Conservation (phyloP, 2,888 invertebrate species). For the Drosophila stalkeri region DNA sequence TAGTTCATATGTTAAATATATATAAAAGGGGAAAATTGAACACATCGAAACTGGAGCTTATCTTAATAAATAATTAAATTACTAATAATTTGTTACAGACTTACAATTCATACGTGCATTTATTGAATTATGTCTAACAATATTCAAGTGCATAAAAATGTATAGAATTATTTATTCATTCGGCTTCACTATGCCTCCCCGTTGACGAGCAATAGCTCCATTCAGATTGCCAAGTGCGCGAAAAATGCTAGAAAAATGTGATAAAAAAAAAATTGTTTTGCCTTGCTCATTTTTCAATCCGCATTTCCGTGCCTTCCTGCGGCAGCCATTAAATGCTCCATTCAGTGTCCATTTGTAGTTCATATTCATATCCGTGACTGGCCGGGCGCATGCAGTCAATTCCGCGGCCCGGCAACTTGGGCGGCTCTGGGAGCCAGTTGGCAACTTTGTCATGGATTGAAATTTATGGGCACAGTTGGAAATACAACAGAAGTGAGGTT, state of each 20-base stretch:
- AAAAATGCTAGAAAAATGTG: slow-evolving; percentile 55
- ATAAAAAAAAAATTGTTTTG: slow-evolving; percentile 65
- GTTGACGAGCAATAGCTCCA: slow-evolving; percentile 27
- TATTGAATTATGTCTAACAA: neutral
- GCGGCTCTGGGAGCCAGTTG: slow-evolving; percentile 60
- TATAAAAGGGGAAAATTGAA: neutral
- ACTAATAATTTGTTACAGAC: no score
- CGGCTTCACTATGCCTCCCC: slow-evolving; percentile 42
- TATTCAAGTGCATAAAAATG: neutral
- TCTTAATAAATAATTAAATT: no score
- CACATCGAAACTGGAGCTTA: neutral
- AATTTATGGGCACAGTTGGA: slow-evolving; percentile 65
- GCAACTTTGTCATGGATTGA: slow-evolving; percentile 70
- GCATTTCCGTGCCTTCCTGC: slow-evolving; percentile 20
- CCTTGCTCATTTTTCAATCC: slow-evolving; percentile 32
- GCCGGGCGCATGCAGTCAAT: slow-evolving; percentile 61
- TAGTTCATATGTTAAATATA: neutral
- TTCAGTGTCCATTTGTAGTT: slow-evolving; percentile 69
- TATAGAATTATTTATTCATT: neutral
- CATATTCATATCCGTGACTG: slow-evolving; percentile 52
- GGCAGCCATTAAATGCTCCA: slow-evolving; percentile 21
- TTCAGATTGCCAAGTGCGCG: slow-evolving; percentile 28
- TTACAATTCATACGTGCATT: no score
- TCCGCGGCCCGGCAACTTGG: slow-evolving; percentile 57
- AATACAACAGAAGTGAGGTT: slow-evolving; percentile 28